Percentiles rank a stretch among this genome's conserved stretches.
Conservation (phyloP, 1,140 invertebrate species). For the Drosophila funebris region DNA sequence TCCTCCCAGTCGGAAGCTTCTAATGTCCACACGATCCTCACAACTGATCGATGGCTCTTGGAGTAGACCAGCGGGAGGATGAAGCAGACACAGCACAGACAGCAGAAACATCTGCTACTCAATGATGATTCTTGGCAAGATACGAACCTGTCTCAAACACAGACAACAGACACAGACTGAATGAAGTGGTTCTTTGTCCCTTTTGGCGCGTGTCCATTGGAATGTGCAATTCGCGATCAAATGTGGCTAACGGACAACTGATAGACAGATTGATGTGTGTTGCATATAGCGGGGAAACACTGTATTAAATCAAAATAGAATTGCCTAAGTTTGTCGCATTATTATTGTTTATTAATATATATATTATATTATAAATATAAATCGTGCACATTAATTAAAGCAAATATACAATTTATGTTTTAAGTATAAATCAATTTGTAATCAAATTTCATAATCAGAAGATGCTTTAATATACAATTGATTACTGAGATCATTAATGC, state of each 20-base stretch:
- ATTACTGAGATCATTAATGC: too few relatives aligned
- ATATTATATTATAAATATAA: too few relatives aligned
- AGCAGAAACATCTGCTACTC: constrained; percentile 20
- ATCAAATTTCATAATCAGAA: too few relatives aligned
- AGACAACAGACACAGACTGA: not conserved
- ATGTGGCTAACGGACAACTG: not conserved
- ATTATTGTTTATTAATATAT: too few relatives aligned
- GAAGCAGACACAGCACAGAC: too few relatives aligned
- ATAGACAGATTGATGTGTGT: constrained; percentile 7
- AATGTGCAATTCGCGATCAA: constrained; percentile 7
- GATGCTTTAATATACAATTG: too few relatives aligned
- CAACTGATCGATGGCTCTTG: constrained; percentile 29
- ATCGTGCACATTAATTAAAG: too few relatives aligned
- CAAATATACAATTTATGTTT: too few relatives aligned
- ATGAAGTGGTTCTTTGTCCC: not conserved
- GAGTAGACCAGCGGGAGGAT: not conserved
- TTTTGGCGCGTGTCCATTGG: constrained; percentile 34
- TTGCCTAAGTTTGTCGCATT: not conserved
- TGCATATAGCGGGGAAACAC: not conserved
- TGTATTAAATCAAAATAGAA: not conserved
- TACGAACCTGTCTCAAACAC: not conserved
- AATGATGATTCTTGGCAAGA: not conserved
- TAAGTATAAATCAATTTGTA: too few relatives aligned
- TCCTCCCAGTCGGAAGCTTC: constrained; percentile 13
- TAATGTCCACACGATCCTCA: constrained; percentile 19